Evolutionary conservation across 2,113 vertebrate species (phyloP).

Genomic region (Daboia siamensis): DNA sequence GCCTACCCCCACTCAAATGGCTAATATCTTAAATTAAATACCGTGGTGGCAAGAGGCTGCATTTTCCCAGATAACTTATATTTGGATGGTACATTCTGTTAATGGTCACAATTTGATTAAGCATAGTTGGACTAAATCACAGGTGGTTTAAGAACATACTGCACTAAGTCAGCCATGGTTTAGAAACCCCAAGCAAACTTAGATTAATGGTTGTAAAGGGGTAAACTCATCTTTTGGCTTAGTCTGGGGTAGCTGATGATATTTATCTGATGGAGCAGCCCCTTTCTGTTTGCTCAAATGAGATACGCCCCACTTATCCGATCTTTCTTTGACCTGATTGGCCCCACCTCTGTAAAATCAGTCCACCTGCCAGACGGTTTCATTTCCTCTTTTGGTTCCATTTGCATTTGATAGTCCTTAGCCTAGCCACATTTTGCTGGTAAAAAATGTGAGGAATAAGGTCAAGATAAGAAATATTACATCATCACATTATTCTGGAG

Average conservation of each 20-base stretch:
- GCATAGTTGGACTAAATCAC: not conserved
- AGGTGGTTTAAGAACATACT: not conserved
- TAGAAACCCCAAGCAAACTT: not conserved
- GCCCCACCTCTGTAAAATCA: not conserved
- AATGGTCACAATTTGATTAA: not conserved
- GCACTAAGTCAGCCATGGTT: not conserved
- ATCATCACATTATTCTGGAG: not conserved
- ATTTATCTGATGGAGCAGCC: not conserved
- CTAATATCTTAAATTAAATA: not conserved
- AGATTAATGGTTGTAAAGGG: not conserved
- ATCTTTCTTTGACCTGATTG: not conserved
- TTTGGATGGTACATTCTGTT: not conserved
- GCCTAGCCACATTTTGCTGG: not conserved
- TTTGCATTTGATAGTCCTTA: not conserved
- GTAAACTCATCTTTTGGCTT: not conserved
- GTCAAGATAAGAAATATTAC: not conserved
- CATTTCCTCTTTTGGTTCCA: not conserved
- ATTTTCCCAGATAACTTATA: not conserved
- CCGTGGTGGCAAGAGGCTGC: not conserved
- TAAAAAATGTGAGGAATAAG: no score
- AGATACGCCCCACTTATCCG: not conserved
- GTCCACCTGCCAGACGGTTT: not conserved
- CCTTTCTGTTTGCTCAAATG: not conserved
- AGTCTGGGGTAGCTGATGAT: not conserved
- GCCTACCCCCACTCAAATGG: not conserved